Conservation (phyloP, 2,797 vertebrate genomes). For the Glossophaga mutica region DNA sequence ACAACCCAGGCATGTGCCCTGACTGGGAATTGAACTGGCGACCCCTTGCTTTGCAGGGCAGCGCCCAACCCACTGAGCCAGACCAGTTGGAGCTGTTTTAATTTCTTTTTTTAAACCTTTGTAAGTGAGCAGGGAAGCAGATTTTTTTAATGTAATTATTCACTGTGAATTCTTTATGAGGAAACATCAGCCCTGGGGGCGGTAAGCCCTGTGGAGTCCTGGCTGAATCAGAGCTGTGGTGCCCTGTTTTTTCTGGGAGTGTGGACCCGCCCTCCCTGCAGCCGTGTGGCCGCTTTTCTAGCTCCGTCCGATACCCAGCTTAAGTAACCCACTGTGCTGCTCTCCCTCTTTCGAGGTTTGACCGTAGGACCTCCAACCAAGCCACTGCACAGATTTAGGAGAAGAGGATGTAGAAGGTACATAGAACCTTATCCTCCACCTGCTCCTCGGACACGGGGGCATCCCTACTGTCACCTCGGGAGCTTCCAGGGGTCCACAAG, state of each 20-base stretch:
- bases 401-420: not conserved
- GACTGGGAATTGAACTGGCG: not conserved
- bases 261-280: not conserved
- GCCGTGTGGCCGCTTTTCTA: not conserved
- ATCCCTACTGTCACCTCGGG: not conserved
- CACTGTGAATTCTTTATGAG: not conserved
- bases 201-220: not conserved
- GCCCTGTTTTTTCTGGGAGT: not conserved
- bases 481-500: not conserved
- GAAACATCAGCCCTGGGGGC: not conserved
- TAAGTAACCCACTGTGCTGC: too few relatives aligned
- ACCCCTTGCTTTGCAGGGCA: not conserved
- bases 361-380: accelerated
- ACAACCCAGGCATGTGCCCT: not conserved
- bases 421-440: not conserved
- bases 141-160: not conserved
- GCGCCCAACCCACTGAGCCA: not conserved
- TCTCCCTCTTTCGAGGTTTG: not conserved
- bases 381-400: not conserved
- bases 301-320: not conserved
- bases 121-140: not conserved
- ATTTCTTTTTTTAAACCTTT: not conserved
- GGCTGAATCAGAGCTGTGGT: not conserved
- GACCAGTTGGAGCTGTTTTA: not conserved
- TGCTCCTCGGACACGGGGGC: accelerated